phyloP scores from a whole-genome alignment of 2,888 invertebrate genomes.

The Brenthis ino region DNA sequence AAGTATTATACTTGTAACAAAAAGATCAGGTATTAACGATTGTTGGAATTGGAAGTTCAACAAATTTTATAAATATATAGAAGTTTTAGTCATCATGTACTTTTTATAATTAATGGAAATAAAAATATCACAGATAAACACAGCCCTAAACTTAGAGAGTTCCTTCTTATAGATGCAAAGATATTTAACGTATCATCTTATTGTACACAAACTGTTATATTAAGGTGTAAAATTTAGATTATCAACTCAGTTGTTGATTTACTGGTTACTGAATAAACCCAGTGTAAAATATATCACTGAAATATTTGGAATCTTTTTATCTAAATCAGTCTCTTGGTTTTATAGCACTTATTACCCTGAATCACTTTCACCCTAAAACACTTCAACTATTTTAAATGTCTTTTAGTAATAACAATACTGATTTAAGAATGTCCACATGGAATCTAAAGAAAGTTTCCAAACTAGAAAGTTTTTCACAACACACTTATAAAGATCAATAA shows the following conservation, averaged over 20 bases:
- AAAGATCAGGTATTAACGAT: not conserved
- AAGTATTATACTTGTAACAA: too few relatives aligned
- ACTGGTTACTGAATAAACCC: not conserved
- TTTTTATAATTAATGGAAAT: conserved; percentile 24
- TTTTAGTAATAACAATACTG: conserved; percentile 28
- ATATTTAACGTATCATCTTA: conserved; percentile 3
- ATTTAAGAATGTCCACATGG: conserved; percentile 41
- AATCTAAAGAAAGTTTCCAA: conserved; percentile 40
- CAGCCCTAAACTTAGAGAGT: conserved; percentile 21
- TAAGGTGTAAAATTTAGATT: conserved; percentile 3
- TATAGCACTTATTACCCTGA: conserved; percentile 31
- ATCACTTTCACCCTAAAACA: conserved; percentile 38
- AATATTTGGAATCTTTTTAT: conserved; percentile 16
- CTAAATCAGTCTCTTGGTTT: conserved; percentile 30
- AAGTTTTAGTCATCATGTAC: conserved; percentile 8
- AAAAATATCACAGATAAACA: conserved; percentile 36
- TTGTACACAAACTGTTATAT: conserved; percentile 1
- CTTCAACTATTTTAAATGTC: conserved; percentile 37
- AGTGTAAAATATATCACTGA: conserved; percentile 1
- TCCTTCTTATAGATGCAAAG: conserved; percentile 2
- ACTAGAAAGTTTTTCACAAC: conserved; percentile 68
- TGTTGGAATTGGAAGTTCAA: conserved; percentile 3
- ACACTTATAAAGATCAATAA: conserved; percentile 70
- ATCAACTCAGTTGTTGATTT: conserved; percentile 1
- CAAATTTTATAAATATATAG: conserved; percentile 16